These are phyloP conservation scores for Pemphredon lugubris DNA, from an alignment of 2,888 invertebrate genomes.

Conservation along the genomic window DNA sequence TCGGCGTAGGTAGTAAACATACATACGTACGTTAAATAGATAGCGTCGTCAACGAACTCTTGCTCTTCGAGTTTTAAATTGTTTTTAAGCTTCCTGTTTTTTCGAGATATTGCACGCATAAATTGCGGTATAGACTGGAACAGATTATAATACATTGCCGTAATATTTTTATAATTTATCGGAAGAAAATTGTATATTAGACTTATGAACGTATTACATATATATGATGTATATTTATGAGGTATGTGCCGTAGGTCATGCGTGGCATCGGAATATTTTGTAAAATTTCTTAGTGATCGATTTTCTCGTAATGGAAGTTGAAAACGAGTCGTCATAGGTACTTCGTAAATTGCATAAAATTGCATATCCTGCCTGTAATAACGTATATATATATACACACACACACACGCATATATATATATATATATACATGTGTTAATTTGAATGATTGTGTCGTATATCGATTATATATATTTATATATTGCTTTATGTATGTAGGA, in stretches of 20 bases:
- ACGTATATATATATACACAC: too few relatives aligned
- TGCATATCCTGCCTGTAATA: slow-evolving; percentile 69
- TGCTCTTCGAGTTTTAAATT: slow-evolving; percentile 44
- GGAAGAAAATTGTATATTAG: slow-evolving; percentile 58
- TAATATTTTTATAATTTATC: slow-evolving; percentile 67
- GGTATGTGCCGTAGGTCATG: slow-evolving; percentile 54
- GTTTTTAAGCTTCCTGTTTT: slow-evolving; percentile 62
- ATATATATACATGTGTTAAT: too few relatives aligned
- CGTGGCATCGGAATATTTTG: slow-evolving; percentile 64
- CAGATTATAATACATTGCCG: slow-evolving; percentile 59
- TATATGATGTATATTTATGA: slow-evolving; percentile 61
- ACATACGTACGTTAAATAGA: slow-evolving; percentile 4
- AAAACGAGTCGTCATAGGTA: slow-evolving; percentile 56
- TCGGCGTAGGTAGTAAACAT: slow-evolving; percentile 6
- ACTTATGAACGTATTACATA: slow-evolving; percentile 52
- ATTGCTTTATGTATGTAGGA: slow-evolving; percentile 69
- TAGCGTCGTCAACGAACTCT: slow-evolving; percentile 35
- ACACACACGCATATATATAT: too few relatives aligned
- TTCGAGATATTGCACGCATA: slow-evolving; percentile 50
- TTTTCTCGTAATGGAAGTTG: slow-evolving; percentile 51
- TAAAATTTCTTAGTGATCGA: slow-evolving; percentile 65
- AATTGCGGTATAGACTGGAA: slow-evolving; percentile 61
- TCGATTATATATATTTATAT: slow-evolving; percentile 69
- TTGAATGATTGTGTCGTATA: slow-evolving; percentile 67
- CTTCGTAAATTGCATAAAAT: slow-evolving; percentile 66